Evolutionary conservation across 2,113 vertebrate genomes (phyloP).

Genomic region (Anhinga anhinga): DNA sequence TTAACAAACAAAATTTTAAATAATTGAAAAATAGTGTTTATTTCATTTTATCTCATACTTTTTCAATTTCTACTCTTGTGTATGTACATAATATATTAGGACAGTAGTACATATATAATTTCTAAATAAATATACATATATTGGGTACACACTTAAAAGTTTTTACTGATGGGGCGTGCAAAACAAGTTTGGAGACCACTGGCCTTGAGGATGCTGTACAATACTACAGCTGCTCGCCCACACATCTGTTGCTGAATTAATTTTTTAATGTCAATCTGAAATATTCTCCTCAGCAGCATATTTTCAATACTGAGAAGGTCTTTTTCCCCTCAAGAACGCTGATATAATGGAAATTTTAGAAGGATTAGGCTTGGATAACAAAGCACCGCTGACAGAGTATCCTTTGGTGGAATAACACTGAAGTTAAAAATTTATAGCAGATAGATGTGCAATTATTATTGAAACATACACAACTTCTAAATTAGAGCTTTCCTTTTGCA

Average conservation of each 20-base stretch:
- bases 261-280: neutral
- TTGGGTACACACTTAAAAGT: neutral
- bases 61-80: neutral
- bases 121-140: neutral
- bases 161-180: neutral
- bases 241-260: neutral
- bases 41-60: neutral
- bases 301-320: neutral
- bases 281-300: neutral
- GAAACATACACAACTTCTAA: neutral
- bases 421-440: neutral
- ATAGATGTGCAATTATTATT: neutral
- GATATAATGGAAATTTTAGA: neutral
- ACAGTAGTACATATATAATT: neutral
- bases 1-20: neutral
- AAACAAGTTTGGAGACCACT: neutral
- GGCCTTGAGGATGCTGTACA: neutral
- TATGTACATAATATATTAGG: neutral
- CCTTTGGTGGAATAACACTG: neutral
- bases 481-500: neutral
- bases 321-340: neutral
- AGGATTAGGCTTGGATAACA: neutral
- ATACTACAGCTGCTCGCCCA: neutral
- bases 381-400: neutral
- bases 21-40: neutral